Evolutionary conservation across 2,888 invertebrate species (phyloP).

Genomic region (Escarpia spicata): DNA sequence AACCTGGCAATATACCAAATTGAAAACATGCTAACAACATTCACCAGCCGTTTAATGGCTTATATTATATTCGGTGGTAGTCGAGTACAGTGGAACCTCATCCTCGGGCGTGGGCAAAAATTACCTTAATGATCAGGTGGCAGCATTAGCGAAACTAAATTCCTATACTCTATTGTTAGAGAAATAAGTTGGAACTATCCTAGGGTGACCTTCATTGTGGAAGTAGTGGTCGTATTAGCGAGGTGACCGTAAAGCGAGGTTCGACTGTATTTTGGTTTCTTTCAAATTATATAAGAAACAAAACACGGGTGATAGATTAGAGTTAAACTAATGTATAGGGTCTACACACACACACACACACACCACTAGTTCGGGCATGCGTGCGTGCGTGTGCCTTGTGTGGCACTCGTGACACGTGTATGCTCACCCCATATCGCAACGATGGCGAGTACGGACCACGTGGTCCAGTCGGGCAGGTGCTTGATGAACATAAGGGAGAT

Average conservation of each 20-base stretch:
- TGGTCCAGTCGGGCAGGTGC: conserved; percentile 19
- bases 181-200: no score
- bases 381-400: not conserved
- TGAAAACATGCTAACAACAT: not conserved
- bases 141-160: no score
- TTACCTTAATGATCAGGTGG: no score
- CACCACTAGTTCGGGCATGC: not conserved
- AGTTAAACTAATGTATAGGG: no score
- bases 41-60: not conserved
- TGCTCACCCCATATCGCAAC: conserved; percentile 19
- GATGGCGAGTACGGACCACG: not conserved
- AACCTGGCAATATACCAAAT: not conserved
- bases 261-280: not conserved
- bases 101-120: no score
- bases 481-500: conserved; percentile 20
- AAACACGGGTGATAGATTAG: no score
- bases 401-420: not conserved
- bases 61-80: not conserved
- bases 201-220: no score
- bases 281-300: not conserved
- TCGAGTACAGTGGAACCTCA: no score
- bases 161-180: no score
- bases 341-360: not conserved
- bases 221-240: no score
- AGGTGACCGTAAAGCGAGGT: no score